Base-by-base conservation (phyloP, 2,113 vertebrate genomes). In the Dinomys branickii region DNA sequence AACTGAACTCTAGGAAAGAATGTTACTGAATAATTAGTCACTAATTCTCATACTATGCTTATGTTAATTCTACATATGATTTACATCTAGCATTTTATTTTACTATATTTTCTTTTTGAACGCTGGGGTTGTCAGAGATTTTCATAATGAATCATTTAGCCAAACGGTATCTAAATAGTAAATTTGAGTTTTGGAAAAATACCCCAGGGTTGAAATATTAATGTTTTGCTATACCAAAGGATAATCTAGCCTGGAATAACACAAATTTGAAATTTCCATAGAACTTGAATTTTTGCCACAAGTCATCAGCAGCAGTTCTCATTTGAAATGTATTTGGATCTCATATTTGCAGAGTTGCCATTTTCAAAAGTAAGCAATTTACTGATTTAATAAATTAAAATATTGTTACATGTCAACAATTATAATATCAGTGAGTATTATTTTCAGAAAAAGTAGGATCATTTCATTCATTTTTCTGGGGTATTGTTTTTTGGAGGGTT, bases 301-400 rank as follows among this genome's bases (percentile, higher is more conserved):
- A 77, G 30, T 89, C 71, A 80, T 6, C 41, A 83, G 11, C 26
- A 90, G 10, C 22, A 88, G 12, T 87, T 86, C 19, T 97, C 38
- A 35, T 73, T 83, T 80, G 30, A 54, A 85, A 90, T 59, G 7
- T 73, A 58, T 11, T 80, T n/a, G 50, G 2, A 28, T 26, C 41
- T 26, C 59, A n/a, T 83, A 52, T 59, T 90, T 89, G 12, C 24
- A 50, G 59, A 95, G 73, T 67, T 52, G 50, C 10, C 33, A 13
- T 84, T 96, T 95, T 86, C 22, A 89, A 94, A 95, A 84, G 58
- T 61, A 96, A 82, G 16, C 41, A 83, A 17, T 71, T 82, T 86
- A 59, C 33, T 83, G 20, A 67, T 47, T 82, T 93, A 82, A 82
- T 90, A 38, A 69, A 69, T 90, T 87, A 71, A 80, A 92, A 13